phyloP scores from a whole-genome alignment of 2,113 vertebrate genomes.

The Oreochromis aureus region DNA sequence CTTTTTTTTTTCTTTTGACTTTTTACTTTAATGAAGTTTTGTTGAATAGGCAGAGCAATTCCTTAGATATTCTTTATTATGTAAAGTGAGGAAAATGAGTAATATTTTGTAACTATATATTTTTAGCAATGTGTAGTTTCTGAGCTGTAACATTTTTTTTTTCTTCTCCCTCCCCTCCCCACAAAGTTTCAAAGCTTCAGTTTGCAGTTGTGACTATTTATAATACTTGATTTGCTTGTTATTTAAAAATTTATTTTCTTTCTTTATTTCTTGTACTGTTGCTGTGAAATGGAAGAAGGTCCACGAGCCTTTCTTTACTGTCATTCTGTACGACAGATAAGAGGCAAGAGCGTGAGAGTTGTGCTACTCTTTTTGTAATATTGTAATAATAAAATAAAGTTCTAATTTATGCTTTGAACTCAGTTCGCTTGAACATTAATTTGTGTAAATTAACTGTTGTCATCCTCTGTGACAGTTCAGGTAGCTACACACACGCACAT shows the following conservation, averaged over 20 bases:
- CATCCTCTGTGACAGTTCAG: background rate
- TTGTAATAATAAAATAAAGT: constrained; percentile 85
- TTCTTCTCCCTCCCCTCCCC: background rate
- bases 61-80: constrained; percentile 79
- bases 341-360: constrained; percentile 71
- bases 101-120: constrained; percentile 82
- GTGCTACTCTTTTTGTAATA: constrained; percentile 84
- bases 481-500: background rate
- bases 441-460: background rate
- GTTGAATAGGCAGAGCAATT: constrained; percentile 80
- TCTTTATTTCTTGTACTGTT: constrained; percentile 65
- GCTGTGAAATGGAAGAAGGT: constrained; percentile 75
- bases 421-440: background rate
- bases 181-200: constrained; percentile 78
- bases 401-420: constrained; percentile 81
- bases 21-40: constrained; percentile 71
- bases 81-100: constrained; percentile 72
- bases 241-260: constrained; percentile 63
- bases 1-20: constrained; percentile 7
- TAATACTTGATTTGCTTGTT: constrained; percentile 76
- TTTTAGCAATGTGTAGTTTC: constrained; percentile 84
- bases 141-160: constrained; percentile 73
- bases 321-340: constrained; percentile 70
- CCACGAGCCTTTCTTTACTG: constrained; percentile 67
- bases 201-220: constrained; percentile 81